phyloP scores from a whole-genome alignment of 2,797 vertebrate genomes.

The Aphelocoma californica region DNA sequence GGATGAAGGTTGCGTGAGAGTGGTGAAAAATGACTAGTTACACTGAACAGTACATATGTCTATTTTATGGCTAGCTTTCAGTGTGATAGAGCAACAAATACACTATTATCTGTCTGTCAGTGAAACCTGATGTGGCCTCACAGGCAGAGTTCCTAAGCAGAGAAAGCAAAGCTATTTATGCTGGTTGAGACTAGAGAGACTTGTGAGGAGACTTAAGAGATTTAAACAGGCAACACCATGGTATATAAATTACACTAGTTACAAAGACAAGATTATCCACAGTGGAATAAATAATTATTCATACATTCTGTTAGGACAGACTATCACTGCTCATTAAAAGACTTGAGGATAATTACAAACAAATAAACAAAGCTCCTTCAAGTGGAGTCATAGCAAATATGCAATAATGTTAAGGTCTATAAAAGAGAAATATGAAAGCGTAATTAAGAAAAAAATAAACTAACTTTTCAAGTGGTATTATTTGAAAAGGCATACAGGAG shows the following conservation, averaged over 20 bases:
- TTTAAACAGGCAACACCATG: conserved; percentile 1
- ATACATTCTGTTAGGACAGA: conserved; percentile 50
- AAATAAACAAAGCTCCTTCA: conserved; percentile 18
- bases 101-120: background rate
- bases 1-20: background rate
- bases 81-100: background rate
- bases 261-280: conserved; percentile 50
- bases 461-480: background rate
- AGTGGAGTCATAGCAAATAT: background rate
- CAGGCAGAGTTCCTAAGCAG: background rate
- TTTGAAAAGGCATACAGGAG: background rate
- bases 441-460: background rate
- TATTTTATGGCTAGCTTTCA: background rate
- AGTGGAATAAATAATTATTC: conserved; percentile 62
- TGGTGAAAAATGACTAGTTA: background rate
- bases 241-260: conserved; percentile 50
- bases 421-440: background rate
- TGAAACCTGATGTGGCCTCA: background rate
- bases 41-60: background rate
- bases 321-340: conserved; percentile 33
- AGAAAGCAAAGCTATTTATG: conserved; percentile 29
- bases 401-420: background rate
- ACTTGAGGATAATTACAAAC: background rate
- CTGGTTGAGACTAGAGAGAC: background rate
- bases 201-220: conserved; percentile 43